Base-by-base conservation (phyloP, 2,888 invertebrate species). In the Rhagium mordax region DNA sequence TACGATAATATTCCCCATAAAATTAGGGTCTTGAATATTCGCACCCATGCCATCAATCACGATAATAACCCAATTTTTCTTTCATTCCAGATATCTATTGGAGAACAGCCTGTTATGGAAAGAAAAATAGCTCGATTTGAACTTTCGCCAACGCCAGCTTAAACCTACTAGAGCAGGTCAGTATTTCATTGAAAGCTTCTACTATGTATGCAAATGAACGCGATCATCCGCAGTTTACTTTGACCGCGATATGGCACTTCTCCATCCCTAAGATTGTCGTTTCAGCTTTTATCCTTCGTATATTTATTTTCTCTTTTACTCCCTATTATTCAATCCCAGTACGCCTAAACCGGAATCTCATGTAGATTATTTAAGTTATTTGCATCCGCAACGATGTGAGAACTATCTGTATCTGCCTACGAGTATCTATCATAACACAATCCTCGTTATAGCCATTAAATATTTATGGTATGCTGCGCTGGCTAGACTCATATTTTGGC, bases 81-180 rank as follows among this genome's bases (percentile, higher is more conserved):
- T 64, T 24, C 24, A 3, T 41, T 41, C 4, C 51, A 64, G 64
- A 29, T 49, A 15, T n/a, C n/a, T n/a, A n/a, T 49, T 18, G 29
- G 15, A 49, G 10, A n/a, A 29, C 15, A 24, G 1, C 48, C 10
- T 15, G 51, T 49, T 64, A 64, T 64, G 64, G 15, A 64, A 51
- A 49, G 10, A 24, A 24, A 16, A 13, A 27, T 16, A 8, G 10
- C 24, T 18, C 49, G 0, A 13, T 13, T 24, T 27, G 49, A 64
- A 49, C 10, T 51, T 24, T 15, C 15, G 27, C 27, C 64, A 16
- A 8, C 62, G 10, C 21, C 7, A 62, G 64, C 64, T 49, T 27
- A 51, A 51, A 49, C 24, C 67, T 16, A 57, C 57, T 67, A 55
- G 67, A 67, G 67, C 57, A 67, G 67, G 67, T 67, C 67, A 67